A percentile compares a stretch with the other conserved stretches of the same genome.
These are phyloP conservation scores for Microctonus aethiopoides DNA, from an alignment of 2,888 invertebrate species.

Conservation along the genomic window DNA sequence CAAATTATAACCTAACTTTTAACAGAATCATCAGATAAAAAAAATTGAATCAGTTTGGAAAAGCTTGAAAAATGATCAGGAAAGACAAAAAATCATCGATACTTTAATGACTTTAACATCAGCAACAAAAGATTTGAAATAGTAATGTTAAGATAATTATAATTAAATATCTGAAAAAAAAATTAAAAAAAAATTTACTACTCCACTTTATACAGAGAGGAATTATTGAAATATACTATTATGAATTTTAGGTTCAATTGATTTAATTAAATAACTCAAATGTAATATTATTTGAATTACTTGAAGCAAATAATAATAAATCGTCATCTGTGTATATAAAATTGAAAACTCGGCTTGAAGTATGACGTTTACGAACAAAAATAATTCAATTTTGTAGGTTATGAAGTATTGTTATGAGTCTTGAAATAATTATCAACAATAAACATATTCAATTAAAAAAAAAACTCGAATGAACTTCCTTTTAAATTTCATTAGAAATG, in stretches of 20 bases:
- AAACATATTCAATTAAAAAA: background rate
- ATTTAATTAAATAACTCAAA: too few relatives aligned
- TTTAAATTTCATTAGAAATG: constrained; percentile 69
- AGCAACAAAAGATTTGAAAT: constrained; percentile 58
- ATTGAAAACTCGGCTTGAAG: background rate
- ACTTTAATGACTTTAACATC: constrained; percentile 62
- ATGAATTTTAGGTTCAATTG: too few relatives aligned
- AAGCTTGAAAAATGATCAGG: constrained; percentile 73
- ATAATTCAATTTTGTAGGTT: background rate
- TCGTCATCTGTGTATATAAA: background rate
- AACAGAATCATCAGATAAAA: constrained; percentile 74
- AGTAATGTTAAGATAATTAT: background rate
- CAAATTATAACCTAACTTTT: constrained; percentile 42
- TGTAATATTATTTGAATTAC: too few relatives aligned
- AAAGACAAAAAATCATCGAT: constrained; percentile 70
- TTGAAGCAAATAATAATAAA: background rate
- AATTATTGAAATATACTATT: too few relatives aligned
- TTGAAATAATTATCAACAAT: background rate
- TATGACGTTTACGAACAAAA: background rate
- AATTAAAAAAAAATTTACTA: too few relatives aligned
- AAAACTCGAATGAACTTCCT: constrained; percentile 71
- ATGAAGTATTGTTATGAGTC: background rate
- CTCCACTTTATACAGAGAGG: too few relatives aligned
- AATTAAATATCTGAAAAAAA: too few relatives aligned
- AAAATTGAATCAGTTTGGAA: constrained; percentile 75